Evolutionary conservation across 1,140 invertebrate genomes (phyloP), one percentile per base, ranked within the genome.

Genomic region (Drosophila pachea): DNA sequence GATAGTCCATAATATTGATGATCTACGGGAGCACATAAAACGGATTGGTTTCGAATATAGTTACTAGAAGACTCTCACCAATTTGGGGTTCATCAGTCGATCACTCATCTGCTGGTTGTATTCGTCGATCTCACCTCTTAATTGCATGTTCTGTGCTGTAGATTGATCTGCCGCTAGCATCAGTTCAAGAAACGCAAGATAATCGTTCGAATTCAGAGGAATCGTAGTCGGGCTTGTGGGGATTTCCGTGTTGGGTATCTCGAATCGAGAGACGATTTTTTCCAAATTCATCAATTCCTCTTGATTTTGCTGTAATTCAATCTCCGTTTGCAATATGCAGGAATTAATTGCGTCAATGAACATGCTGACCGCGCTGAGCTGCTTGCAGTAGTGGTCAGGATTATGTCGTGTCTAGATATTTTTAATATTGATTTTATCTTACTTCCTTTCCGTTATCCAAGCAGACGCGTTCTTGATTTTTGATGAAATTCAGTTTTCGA

Each of bases 281-380:
- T 79, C 69, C 1, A 58, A 56, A 29, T 68, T 22, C 0, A 68
- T 16, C 12, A 83, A 40, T 0, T 12, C n/a, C 4, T 0, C 12
- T 16, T 78, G 76, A 52, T 70, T 78, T 4, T 75, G 54, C 43
- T 42, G 29, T 7, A 83, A 52, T 4, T 79, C 76, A n/a, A 63
- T 49, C 42, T 84, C 79, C 22, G 65, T 7, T 42, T 40, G 59
- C 0, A 53, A 14, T 6, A 79, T n/a, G 32, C 33, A 52, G 4
- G 40, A 7, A 7, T 43, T 66, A 0, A 84, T 11, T 1, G 47
- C 8, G 7, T 45, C 35, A 3, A 84, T 7, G 11, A 73, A 16
- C 9, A 76, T 31, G 8, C 50, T n/a, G 0, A 68, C 7, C 3
- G n/a, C 9, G 1, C 42, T 1, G 0, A 64, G 16, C 77, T 79